Conservation (phyloP, 2,113 vertebrate genomes). For the Ellobius talpinus region DNA sequence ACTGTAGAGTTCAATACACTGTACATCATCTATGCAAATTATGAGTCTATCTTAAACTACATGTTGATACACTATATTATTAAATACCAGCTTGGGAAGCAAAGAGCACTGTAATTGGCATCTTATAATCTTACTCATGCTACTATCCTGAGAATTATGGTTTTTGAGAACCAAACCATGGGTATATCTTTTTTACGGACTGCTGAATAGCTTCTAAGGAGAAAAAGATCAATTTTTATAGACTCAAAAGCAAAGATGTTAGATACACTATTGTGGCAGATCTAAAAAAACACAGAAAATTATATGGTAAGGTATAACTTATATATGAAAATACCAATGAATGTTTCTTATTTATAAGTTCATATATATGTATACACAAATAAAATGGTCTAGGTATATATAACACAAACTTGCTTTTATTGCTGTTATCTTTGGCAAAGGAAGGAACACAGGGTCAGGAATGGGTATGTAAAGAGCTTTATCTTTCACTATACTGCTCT, state of each 20-base stretch:
- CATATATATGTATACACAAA: background rate
- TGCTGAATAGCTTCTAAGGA: constrained; percentile 31
- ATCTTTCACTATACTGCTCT: background rate
- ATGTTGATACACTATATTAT: constrained; percentile 30
- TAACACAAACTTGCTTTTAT: background rate
- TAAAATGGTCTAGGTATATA: background rate
- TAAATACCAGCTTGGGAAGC: constrained; percentile 18
- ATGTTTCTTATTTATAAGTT: constrained; percentile 14
- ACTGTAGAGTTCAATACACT: constrained; percentile 54
- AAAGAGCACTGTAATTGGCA: background rate
- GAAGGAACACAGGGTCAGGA: background rate
- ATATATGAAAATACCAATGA: constrained; percentile 3
- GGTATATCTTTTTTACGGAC: constrained; percentile 1
- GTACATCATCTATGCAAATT: constrained; percentile 42
- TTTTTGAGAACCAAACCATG: constrained; percentile 38
- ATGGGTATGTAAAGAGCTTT: constrained; percentile 22
- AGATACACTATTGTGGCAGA: constrained; percentile 25
- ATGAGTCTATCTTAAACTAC: constrained; percentile 42
- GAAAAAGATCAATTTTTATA: constrained; percentile 30
- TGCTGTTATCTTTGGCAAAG: background rate
- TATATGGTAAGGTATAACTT: background rate
- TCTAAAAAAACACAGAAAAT: constrained; percentile 43
- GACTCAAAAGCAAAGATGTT: constrained; percentile 60
- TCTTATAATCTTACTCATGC: background rate
- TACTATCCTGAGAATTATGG: constrained; percentile 25